Evolutionary conservation across 2,888 invertebrate species (phyloP), one percentile per base, ranked within the genome.

Genomic region (Ernsta delagoae): DNA sequence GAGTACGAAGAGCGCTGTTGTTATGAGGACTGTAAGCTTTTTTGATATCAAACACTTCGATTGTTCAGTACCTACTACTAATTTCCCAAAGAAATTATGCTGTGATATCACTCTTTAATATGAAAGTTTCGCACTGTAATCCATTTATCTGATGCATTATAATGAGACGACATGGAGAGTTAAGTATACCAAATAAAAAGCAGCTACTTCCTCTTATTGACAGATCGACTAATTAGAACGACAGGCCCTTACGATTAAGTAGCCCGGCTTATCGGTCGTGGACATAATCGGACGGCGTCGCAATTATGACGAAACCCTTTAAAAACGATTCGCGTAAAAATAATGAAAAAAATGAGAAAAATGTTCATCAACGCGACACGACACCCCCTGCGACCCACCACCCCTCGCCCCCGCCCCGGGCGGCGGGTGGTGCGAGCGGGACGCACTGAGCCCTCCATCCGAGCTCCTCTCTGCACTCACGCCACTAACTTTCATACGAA

Each of bases 331-430:
- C 92, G 90, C 90, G 87, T 88, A 84, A 90, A 90, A 92, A 92
- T 87, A 89, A 90, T 88, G 86, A 88, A 91, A 91, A 92, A 90
- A 90, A 90, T 85, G 89, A 90, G 90, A 92, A 92, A 92, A 93
- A 92, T 91, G 92, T 92, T 92, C 92, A 92, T 93, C 92, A 93
- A 92, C 93, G 92, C 92, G 92, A 92, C 93, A 92, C 89, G 88
- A 84, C 85, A 80, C 86, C 86, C 86, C 83, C 45, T n/a, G 45
- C 45, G 45, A 45, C n/a, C 45, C 83, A 82, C 80, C 77, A 75
- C 71, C 75, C 77, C 78, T 70, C 78, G 79, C 83, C 83, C 78
- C 79, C 81, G 86, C 89, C 83, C 82, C 84, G 81, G 87, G 89
- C 88, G 86, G 87, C 89, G 90, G 91, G 92, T 83, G 90, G 90